These are phyloP conservation scores for Cryptus viduatorius DNA, from an alignment of 2,888 invertebrate species.

Conservation along the genomic window DNA sequence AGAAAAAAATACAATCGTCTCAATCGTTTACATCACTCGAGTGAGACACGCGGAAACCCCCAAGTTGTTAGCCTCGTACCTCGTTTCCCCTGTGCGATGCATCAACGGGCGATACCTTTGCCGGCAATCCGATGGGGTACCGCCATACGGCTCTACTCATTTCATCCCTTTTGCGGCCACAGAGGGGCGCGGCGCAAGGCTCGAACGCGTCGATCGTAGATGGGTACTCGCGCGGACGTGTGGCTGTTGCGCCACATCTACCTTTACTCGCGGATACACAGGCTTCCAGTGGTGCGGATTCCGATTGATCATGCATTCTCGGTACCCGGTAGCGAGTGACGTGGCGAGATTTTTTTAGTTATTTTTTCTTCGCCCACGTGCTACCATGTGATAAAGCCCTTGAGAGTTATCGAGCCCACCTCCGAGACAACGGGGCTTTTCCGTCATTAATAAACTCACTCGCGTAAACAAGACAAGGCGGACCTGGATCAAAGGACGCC, in stretches of 20 bases:
- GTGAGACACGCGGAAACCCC: slow-evolving; percentile 51
- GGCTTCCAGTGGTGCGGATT: slow-evolving; percentile 78
- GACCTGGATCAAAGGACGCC: slow-evolving; percentile 70
- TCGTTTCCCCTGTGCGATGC: slow-evolving; percentile 41
- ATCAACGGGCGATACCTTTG: slow-evolving; percentile 61
- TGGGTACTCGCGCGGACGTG: slow-evolving; percentile 46
- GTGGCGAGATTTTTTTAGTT: slow-evolving; percentile 47
- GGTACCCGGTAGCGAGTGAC: slow-evolving; percentile 48
- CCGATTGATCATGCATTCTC: slow-evolving; percentile 78
- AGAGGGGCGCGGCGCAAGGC: slow-evolving; percentile 39
- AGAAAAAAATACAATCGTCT: slow-evolving; percentile 80
- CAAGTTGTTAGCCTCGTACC: slow-evolving; percentile 52
- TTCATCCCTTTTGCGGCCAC: slow-evolving; percentile 34
- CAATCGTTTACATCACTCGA: slow-evolving; percentile 76
- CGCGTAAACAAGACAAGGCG: slow-evolving; percentile 69
- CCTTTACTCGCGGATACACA: slow-evolving; percentile 63
- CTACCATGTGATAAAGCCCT: slow-evolving; percentile 67
- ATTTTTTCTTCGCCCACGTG: slow-evolving; percentile 58
- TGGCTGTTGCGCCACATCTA: slow-evolving; percentile 34
- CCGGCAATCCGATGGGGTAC: slow-evolving; percentile 37
- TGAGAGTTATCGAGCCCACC: slow-evolving; percentile 72
- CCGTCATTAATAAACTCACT: slow-evolving; percentile 75
- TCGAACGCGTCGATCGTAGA: slow-evolving; percentile 15
- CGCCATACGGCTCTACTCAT: slow-evolving; percentile 25
- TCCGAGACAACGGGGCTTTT: slow-evolving; percentile 39